Conservation (phyloP, 2,888 invertebrate genomes). For the Drosophila robusta region DNA sequence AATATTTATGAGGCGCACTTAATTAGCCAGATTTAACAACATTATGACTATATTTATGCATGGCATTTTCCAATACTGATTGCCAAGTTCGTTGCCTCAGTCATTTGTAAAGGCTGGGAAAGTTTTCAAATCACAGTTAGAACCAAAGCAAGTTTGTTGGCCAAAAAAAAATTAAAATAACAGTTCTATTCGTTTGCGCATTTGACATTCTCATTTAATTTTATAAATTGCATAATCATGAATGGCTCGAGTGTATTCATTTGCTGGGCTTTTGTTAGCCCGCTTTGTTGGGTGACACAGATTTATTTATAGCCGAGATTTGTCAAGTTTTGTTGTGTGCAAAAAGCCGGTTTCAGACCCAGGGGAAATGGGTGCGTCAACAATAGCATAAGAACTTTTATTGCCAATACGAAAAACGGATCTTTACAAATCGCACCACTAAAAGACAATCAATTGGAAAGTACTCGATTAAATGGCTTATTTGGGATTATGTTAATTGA, state of each 20-base stretch:
- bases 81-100: conserved; percentile 55
- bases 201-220: conserved; percentile 72
- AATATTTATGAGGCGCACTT: conserved; percentile 71
- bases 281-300: conserved; percentile 62
- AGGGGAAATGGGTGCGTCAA: conserved; percentile 59
- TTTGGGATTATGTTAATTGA: conserved; percentile 30
- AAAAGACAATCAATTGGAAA: conserved; percentile 23
- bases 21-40: conserved; percentile 66
- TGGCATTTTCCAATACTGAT: conserved; percentile 34
- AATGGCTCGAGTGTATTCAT: conserved; percentile 58
- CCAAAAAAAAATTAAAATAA: not conserved
- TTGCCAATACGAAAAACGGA: conserved; percentile 21
- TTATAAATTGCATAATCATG: conserved; percentile 73
- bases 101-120: conserved; percentile 58
- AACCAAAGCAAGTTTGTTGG: conserved; percentile 46
- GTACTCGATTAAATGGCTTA: conserved; percentile 23
- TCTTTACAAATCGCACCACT: not conserved
- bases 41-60: conserved; percentile 67
- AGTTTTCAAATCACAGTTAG: conserved; percentile 40
- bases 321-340: conserved; percentile 38
- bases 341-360: conserved; percentile 52
- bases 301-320: conserved; percentile 69
- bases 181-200: conserved; percentile 57
- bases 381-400: conserved; percentile 27
- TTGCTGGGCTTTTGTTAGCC: conserved; percentile 33